Conservation (phyloP, 2,113 vertebrate species). For the Dipodomys merriami region DNA sequence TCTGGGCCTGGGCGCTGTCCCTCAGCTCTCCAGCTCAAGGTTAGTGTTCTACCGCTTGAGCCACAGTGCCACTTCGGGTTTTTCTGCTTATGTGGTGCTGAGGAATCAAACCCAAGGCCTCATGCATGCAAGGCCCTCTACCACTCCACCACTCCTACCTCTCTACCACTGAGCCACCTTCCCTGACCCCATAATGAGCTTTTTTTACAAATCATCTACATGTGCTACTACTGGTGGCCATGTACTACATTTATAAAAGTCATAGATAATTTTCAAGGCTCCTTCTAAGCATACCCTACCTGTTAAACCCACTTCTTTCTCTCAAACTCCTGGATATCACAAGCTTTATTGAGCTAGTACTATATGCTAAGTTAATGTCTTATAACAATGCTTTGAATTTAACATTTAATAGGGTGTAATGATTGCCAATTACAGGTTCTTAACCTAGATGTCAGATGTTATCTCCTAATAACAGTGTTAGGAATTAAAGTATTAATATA, state of each 20-base stretch:
- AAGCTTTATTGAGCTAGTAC: background rate
- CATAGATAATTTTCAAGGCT: background rate
- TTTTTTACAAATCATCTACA: background rate
- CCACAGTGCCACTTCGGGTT: no score
- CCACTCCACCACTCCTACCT: no score
- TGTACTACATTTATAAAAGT: background rate
- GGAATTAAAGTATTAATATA: constrained; percentile 47
- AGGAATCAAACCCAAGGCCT: no score
- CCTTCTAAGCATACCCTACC: background rate
- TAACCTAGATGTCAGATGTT: background rate
- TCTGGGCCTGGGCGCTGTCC: no score
- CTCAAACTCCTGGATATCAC: background rate
- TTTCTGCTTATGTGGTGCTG: no score
- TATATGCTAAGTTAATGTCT: constrained; percentile 30
- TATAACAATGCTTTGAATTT: constrained; percentile 8
- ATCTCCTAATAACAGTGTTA: constrained; percentile 27
- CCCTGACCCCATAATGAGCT: background rate
- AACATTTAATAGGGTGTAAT: background rate
- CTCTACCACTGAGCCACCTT: no score
- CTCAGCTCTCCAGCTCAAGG: no score
- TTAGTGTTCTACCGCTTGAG: no score
- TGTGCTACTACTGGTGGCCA: background rate
- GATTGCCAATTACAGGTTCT: constrained; percentile 17
- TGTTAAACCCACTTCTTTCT: constrained; percentile 22
- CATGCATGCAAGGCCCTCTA: no score